These are phyloP conservation scores for Dasysyrphus albostriatus DNA, from an alignment of 2,888 invertebrate species.

Conservation along the genomic window DNA sequence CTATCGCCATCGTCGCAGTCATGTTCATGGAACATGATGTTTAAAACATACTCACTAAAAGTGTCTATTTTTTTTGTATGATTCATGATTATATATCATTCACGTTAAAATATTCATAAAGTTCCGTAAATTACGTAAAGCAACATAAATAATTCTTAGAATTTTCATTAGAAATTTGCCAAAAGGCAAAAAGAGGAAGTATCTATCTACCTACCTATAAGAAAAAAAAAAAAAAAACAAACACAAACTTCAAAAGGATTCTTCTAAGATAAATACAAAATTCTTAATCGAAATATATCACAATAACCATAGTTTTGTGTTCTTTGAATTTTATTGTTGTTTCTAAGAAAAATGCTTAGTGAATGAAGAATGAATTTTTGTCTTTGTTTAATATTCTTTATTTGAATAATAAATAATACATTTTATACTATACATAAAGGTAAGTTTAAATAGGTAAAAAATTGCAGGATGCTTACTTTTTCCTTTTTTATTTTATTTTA, in stretches of 20 bases:
- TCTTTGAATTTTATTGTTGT: neutral
- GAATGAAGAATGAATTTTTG: no score
- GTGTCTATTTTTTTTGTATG: neutral
- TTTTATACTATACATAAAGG: no score
- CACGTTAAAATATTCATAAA: slow-evolving; percentile 55
- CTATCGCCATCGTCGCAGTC: neutral
- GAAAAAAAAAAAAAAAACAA: neutral
- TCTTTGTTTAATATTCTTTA: no score
- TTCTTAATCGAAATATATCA: slow-evolving; percentile 65
- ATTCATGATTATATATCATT: neutral
- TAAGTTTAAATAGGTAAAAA: no score
- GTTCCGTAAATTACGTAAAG: slow-evolving; percentile 32
- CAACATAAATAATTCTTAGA: slow-evolving; percentile 49
- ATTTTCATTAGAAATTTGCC: slow-evolving; percentile 9
- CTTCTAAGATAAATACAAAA: slow-evolving; percentile 42
- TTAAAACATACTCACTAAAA: slow-evolving; percentile 24
- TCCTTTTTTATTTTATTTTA: slow-evolving; percentile 50
- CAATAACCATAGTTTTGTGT: slow-evolving; percentile 5
- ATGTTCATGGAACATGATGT: neutral
- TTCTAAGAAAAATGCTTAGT: neutral
- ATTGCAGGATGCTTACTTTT: no score
- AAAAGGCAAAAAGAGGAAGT: neutral
- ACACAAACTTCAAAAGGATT: slow-evolving; percentile 44
- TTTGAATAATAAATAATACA: no score
- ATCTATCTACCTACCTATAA: neutral